phyloP scores from a whole-genome alignment of 2,113 vertebrate genomes.

The Aythya baeri region DNA sequence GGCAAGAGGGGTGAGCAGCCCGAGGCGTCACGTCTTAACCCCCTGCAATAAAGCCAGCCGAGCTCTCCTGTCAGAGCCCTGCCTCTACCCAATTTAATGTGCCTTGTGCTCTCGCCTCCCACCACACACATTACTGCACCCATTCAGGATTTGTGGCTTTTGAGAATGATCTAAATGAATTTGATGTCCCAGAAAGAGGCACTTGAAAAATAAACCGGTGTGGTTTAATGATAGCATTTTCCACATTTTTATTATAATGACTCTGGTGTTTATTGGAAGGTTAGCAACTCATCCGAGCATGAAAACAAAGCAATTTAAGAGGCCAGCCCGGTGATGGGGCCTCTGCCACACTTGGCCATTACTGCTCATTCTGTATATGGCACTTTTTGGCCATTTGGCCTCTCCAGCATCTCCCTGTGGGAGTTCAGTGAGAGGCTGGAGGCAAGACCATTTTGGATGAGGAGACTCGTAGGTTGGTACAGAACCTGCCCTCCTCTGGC shows the following conservation, averaged over 20 bases:
- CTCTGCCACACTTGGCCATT: background rate
- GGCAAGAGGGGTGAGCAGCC: background rate
- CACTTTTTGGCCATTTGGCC: conserved; percentile 11
- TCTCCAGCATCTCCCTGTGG: background rate
- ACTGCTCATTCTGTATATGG: background rate
- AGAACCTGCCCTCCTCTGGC: background rate
- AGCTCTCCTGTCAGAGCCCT: background rate
- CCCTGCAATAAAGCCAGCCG: background rate
- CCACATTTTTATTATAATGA: conserved; percentile 56
- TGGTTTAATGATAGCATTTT: conserved; percentile 64
- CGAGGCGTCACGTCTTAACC: background rate
- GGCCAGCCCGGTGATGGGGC: background rate
- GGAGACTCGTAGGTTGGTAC: background rate
- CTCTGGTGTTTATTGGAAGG: conserved; percentile 65
- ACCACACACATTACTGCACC: conserved; percentile 54
- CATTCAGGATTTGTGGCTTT: conserved; percentile 59
- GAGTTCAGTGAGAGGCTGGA: background rate
- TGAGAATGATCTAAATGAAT: conserved; percentile 65
- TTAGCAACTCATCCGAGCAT: conserved; percentile 19
- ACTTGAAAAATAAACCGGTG: conserved; percentile 49
- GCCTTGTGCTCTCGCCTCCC: conserved; percentile 43
- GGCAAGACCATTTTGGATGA: background rate
- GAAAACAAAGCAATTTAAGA: conserved; percentile 50
- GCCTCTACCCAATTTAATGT: background rate
- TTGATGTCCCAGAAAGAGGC: conserved; percentile 69